Percentiles rank a stretch among this genome's conserved stretches.
Evolutionary conservation across 2,113 vertebrate species (phyloP).

Genomic region (Corvus moneduloides): DNA sequence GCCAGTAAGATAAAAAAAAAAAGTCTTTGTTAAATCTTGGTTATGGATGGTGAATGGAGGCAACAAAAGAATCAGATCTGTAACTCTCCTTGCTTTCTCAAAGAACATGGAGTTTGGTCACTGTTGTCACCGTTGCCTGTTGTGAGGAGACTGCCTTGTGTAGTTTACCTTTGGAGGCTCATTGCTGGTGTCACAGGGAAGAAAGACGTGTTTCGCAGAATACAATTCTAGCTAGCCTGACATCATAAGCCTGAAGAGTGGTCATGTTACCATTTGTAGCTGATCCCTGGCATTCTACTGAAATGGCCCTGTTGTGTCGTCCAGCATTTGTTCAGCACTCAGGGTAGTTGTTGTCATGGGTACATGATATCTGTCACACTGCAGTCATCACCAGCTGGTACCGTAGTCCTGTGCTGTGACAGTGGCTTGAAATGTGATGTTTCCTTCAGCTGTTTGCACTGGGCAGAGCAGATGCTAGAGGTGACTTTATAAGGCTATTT

Average conservation of each 20-base stretch:
- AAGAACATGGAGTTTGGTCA: no score
- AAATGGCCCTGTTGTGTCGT: background rate
- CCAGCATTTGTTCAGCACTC: background rate
- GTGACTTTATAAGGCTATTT: background rate
- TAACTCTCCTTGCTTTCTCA: background rate
- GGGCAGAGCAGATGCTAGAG: background rate
- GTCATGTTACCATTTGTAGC: background rate
- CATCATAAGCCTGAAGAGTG: background rate
- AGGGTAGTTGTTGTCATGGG: background rate
- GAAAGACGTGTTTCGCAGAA: background rate
- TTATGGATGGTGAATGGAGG: background rate
- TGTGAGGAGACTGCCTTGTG: background rate
- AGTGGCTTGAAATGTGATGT: background rate
- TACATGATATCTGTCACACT: background rate
- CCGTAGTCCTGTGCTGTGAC: background rate
- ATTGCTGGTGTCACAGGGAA: background rate
- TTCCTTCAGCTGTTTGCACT: background rate
- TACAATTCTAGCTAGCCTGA: background rate
- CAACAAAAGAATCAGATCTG: background rate
- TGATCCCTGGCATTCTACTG: background rate
- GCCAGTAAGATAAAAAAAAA: background rate
- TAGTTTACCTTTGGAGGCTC: background rate
- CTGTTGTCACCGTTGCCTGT: background rate
- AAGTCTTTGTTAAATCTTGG: background rate
- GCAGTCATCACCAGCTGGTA: background rate